Conservation (phyloP, 2,113 vertebrate genomes). For the Plectropomus leopardus region DNA sequence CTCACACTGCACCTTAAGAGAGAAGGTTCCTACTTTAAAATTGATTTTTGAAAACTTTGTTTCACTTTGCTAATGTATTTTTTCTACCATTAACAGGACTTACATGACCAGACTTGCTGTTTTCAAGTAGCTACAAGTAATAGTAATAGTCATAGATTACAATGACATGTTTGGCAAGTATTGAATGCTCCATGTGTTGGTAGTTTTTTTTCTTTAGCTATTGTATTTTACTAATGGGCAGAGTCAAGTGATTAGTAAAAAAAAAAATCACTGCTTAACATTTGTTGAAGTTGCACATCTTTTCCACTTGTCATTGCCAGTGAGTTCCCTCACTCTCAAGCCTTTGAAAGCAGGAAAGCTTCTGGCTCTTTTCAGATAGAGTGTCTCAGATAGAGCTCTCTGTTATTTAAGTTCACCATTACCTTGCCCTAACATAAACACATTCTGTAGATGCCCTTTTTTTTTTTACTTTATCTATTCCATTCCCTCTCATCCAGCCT, state of each 20-base stretch:
- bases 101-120: no score
- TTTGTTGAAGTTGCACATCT: slow-evolving; percentile 12
- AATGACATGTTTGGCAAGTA: not conserved
- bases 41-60: no score
- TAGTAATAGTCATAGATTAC: not conserved
- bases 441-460: no score
- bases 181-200: slow-evolving; percentile 7
- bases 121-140: not conserved
- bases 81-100: no score
- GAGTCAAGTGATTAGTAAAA: not conserved
- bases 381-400: not conserved
- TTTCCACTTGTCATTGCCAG: slow-evolving; percentile 27
- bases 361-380: not conserved
- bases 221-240: not conserved
- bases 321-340: not conserved
- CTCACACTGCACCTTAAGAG: no score
- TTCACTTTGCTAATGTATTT: not conserved
- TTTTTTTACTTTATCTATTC: no score
- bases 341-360: not conserved
- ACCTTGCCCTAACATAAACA: not conserved
- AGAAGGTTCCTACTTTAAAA: no score
- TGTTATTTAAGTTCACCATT: not conserved
- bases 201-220: slow-evolving; percentile 2
- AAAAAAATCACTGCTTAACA: slow-evolving; percentile 14
- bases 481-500: not conserved